Base-by-base conservation (phyloP, 2,888 invertebrate species). In the Buathra laborator region DNA sequence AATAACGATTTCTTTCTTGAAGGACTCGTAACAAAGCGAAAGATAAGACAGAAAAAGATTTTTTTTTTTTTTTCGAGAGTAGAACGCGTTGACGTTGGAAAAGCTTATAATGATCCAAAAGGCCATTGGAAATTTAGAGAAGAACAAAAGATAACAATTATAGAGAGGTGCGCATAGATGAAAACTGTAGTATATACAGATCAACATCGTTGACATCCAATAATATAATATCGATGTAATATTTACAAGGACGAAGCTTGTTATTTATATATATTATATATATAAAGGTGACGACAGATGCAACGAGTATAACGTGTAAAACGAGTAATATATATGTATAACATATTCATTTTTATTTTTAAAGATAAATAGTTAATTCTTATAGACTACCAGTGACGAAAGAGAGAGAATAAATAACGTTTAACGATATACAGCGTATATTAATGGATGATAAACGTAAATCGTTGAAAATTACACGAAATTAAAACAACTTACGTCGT, bases 161-260 rank as follows among this genome's bases (percentile, higher is more conserved):
- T 59, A 62, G 16, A 56, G 3, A 72, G 56, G 56, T 37, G 37
- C 44, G 66, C 71, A 81, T 48, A 62, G 48, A 80, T 37, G 66
- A n/a, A 77, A 77, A 86, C 56, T 12, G 56, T 12, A 56, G 56
- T 56, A 56, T 84, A 75, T 78, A 81, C 75, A 79, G 67, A 81
- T 76, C 19, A 81, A 81, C 44, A 76, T 74, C 80, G 9, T 79
- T 62, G 72, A 78, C 74, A 84, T 81, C 77, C 37, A 81, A 74
- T 71, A 56, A 37, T 37, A 71, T 78, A 72, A 74, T 59, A 84
- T 14, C 44, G 62, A 56, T 80, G 53, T 62, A 81, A 59, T 77
- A 84, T 84, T 62, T 84, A 84, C 81, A 84, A 74, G 68, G 53
- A 53, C 72, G 74, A 64, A 51, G 77, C 53, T 19, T 6, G 68